Evolutionary conservation across 2,888 invertebrate species (phyloP), one percentile per base, ranked within the genome.

Genomic region (Caenorhabditis afra): DNA sequence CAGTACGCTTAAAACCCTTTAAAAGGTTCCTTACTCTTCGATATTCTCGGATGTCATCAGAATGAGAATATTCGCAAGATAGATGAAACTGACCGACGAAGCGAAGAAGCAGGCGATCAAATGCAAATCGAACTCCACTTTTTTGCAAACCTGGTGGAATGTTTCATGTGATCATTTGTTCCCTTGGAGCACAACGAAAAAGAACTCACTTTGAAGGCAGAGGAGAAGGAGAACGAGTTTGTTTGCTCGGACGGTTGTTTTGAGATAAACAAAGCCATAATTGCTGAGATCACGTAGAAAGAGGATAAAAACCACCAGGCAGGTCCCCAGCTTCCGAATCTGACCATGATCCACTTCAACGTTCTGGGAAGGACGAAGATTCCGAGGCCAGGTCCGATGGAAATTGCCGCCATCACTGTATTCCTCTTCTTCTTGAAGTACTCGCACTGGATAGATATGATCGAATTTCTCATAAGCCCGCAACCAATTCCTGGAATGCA

Each of bases 381-480:
- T 16, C 83, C 85, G 12, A 85, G 62, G 44, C 83, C 85, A 0
- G 85, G 85, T 3, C 85, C 85, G 23, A 85, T 82, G 10, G 79
- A 77, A 35, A 85, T 83, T n/a, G 79, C 81, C 1, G 80, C 68
- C 64, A 83, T 81, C 1, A 76, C 80, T 0, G 61, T 71, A 64
- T 81, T 76, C 14, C 80, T 52, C 16, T 75, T 66, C 53, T 80
- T 74, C 23, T 70, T 70, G 61, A 85, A 85, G 47, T 85, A 85
- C 62, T 85, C 85, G 58, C 85, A 85, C 66, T 83, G 83, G 37
- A 85, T 81, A 0, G 82, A 82, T 10, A 85, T 82, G 10, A 83
- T 83, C 0, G 85, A 80, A 41, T 81, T 83, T 35, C 85, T 70
- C 82, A 85, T 83, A 44, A 85, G 59, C 12, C 83, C 83, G 58